Conservation (phyloP, 2,113 vertebrate species). For the Ornithorhynchus anatinus region DNA sequence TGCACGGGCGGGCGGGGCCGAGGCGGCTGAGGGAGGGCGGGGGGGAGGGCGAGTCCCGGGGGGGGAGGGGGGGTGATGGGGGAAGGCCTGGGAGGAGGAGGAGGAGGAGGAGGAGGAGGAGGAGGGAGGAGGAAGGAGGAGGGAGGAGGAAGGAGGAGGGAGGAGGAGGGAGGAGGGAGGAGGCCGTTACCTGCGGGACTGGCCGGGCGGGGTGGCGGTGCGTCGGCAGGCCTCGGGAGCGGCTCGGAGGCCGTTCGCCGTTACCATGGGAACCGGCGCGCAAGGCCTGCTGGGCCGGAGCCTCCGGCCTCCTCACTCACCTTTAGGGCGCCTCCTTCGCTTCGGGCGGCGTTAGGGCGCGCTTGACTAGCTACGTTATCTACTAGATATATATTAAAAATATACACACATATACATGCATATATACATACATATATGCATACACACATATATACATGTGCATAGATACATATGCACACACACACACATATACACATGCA, state of each 20-base stretch:
- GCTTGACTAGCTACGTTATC: too few relatives aligned
- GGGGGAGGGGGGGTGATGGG: too few relatives aligned
- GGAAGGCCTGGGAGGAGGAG: background rate
- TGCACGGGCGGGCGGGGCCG: background rate
- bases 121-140: background rate
- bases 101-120: background rate
- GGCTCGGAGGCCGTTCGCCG: background rate
- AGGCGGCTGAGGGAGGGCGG: background rate
- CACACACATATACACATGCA: too few relatives aligned
- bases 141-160: background rate
- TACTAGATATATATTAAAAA: too few relatives aligned
- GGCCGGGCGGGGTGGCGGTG: background rate
- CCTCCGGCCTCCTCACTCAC: background rate
- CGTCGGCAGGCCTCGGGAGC: accelerated
- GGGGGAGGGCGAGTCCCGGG: background rate
- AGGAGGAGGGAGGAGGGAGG: background rate
- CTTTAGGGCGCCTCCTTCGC: accelerated
- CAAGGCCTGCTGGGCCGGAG: constrained; percentile 1
- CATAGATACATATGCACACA: too few relatives aligned
- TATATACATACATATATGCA: too few relatives aligned
- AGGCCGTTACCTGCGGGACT: constrained; percentile 7
- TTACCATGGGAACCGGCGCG: constrained; percentile 38
- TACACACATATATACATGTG: too few relatives aligned
- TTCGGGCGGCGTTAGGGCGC: background rate
- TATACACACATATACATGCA: too few relatives aligned